Percentiles rank a stretch among this genome's conserved stretches.
Conservation (phyloP, 2,113 vertebrate species). For the Sciurus niger region DNA sequence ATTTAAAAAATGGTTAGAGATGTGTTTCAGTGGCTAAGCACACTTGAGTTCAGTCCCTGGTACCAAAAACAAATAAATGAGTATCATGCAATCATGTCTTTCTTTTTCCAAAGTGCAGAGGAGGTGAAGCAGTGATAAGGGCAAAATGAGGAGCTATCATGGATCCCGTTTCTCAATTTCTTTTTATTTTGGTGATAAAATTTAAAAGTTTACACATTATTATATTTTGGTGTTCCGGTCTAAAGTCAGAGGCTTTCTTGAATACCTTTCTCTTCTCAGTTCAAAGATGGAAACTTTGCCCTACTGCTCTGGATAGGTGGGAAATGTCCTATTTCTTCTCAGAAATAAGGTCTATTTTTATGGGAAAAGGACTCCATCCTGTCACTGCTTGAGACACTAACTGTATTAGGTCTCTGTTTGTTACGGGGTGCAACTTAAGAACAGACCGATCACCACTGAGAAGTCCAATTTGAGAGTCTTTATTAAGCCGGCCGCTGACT, state of each 20-base stretch:
- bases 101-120: neutral
- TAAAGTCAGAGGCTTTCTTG: neutral
- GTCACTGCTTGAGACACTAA: neutral
- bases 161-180: neutral
- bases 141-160: neutral
- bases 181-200: neutral
- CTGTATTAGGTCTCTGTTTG: neutral
- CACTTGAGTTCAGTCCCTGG: too few species aligned
- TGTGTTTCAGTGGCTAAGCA: too few species aligned
- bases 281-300: neutral
- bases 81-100: too few species aligned
- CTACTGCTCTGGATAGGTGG: neutral
- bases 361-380: neutral
- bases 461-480: too few species aligned
- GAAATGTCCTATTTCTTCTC: neutral
- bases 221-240: constrained; percentile 4
- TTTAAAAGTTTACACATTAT: neutral
- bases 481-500: too few species aligned
- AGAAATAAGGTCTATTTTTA: neutral
- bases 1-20: too few species aligned
- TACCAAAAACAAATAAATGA: too few species aligned
- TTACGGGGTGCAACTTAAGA: too few species aligned
- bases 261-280: neutral
- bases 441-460: too few species aligned
- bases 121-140: neutral